Conservation (phyloP, 2,113 vertebrate species). For the Tricholaema leucomelas region DNA sequence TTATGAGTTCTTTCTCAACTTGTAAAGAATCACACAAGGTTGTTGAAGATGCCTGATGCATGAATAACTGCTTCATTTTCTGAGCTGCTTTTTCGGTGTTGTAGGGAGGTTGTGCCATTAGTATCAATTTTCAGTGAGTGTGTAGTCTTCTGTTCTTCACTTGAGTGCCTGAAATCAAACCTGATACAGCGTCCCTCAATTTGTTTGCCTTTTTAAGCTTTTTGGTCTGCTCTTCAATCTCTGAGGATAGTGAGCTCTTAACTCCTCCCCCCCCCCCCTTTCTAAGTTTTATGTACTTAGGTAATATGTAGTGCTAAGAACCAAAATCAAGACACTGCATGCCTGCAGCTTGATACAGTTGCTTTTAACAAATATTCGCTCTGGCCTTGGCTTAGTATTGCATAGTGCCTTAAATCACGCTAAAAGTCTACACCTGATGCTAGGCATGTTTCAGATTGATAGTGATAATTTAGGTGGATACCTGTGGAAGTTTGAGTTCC, state of each 20-base stretch:
- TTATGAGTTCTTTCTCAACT: not conserved
- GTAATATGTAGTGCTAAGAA: not conserved
- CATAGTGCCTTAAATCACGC: not conserved
- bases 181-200: not conserved
- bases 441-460: not conserved
- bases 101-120: not conserved
- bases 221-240: not conserved
- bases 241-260: not conserved
- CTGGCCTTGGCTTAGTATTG: not conserved
- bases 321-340: not conserved
- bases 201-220: not conserved
- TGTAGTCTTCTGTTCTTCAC: not conserved
- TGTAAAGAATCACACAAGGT: not conserved
- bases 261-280: not conserved
- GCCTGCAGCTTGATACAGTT: not conserved
- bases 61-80: not conserved
- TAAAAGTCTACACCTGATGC: fast-evolving
- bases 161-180: not conserved
- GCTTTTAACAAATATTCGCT: not conserved
- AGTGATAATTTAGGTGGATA: not conserved
- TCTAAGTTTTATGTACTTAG: not conserved
- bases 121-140: not conserved
- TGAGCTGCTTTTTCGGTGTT: not conserved
- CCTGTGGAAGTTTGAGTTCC: not conserved
- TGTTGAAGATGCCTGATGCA: not conserved